Evolutionary conservation across 2,113 vertebrate species (phyloP), one percentile per base, ranked within the genome.

Genomic region (Solenodon paradoxus): DNA sequence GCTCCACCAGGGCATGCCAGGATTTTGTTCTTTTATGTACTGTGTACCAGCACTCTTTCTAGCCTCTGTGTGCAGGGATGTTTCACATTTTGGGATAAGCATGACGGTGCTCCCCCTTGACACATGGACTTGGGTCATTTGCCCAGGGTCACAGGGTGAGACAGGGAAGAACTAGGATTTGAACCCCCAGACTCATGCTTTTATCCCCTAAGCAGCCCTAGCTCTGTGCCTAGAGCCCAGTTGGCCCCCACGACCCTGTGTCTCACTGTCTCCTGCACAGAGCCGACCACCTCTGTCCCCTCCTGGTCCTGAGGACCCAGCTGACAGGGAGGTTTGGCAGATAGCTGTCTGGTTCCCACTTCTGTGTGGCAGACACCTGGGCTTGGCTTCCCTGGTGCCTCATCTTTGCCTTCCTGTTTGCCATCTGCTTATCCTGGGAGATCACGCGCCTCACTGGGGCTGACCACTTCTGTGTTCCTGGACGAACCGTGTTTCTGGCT

Each of bases 381-480:
- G 24, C 28, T 7, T 47, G 38, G 68, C 35, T 42, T 49, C 22
- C 42, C 15, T 55, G 57, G 47, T 4, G 17, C 2, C 82, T 28
- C 42, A 9, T 19, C 1, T 88, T 92, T 64, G 15, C 30, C 38
- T 19, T 0, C 1, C 0, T 49, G 35, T 63, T 24, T 55, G 7
- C 68, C 49, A 9, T 55, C 63, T 40, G 57, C 64, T 19, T 57
- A 7, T 57, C 24, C 69, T 3, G 0, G 4, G 72, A 47, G 47
- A 2, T 3, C 7, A 24, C 12, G 0, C 7, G 1, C 38, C 17
- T 22, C 17, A 11, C 59, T 9, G 38, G 13, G 77, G n/a, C 20
- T 13, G 9, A 20, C 51, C 30, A 6, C 9, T 3, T 20, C 22
- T 45, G 22, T 51, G 7, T 22, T 49, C 49, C 22, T 30, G 47